Conservation (phyloP, 2,888 invertebrate genomes). For the Adineta ricciae region DNA sequence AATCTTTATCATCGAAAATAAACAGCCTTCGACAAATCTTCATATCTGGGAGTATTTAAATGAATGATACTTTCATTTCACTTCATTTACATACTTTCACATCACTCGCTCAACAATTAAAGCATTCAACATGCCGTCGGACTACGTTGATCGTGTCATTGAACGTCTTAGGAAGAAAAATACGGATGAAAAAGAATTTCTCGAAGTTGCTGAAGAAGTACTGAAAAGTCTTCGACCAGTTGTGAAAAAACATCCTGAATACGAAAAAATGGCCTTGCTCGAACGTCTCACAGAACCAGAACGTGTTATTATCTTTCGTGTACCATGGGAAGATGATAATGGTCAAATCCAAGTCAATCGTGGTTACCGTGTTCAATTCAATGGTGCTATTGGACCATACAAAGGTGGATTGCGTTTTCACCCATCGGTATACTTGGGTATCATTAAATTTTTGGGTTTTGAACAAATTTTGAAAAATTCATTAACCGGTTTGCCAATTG, state of each 20-base stretch:
- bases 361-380: neutral
- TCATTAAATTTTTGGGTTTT: neutral
- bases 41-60: neutral
- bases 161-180: neutral
- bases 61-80: neutral
- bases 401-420: neutral
- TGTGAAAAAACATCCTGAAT: neutral
- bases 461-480: constrained; percentile 3
- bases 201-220: constrained; percentile 3
- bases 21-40: neutral
- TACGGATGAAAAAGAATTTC: neutral
- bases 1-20: too few relatives aligned
- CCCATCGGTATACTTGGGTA: neutral
- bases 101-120: too few relatives aligned
- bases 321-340: neutral
- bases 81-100: neutral
- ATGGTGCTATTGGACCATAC: neutral
- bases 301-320: neutral
- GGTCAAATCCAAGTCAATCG: neutral
- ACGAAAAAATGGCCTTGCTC: neutral
- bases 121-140: neutral
- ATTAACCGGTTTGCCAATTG: neutral
- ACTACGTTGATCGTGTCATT: neutral
- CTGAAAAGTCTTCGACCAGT: neutral
- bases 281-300: neutral